Evolutionary conservation across 2,797 vertebrate genomes (phyloP).

Genomic region (Acipenser transmontanus): DNA sequence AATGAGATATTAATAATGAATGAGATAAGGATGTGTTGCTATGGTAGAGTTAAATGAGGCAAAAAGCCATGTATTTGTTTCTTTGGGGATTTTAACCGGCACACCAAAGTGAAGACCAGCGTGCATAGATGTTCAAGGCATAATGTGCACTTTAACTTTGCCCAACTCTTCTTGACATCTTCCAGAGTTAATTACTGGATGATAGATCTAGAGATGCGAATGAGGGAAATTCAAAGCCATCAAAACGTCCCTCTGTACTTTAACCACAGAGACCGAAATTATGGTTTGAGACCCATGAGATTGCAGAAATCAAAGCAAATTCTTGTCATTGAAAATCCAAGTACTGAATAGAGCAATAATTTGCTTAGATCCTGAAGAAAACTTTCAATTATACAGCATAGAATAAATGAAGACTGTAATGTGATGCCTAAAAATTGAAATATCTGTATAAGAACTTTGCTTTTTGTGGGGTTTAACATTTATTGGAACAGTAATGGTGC

Average conservation of each 20-base stretch:
- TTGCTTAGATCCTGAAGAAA: neutral
- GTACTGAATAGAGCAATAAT: neutral
- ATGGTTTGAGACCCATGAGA: neutral
- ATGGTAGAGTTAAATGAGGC: neutral
- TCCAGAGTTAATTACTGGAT: neutral
- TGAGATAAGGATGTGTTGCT: too few relatives aligned
- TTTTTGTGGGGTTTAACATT: too few relatives aligned
- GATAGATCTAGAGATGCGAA: neutral
- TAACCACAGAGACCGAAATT: neutral
- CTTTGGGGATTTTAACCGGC: neutral
- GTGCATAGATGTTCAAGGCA: neutral
- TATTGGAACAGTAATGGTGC: too few relatives aligned
- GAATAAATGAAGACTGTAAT: too few relatives aligned
- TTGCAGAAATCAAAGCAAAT: neutral
- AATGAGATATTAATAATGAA: too few relatives aligned
- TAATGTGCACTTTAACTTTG: neutral
- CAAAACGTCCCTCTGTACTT: neutral
- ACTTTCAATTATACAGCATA: conserved; percentile 7
- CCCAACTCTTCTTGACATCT: too few relatives aligned
- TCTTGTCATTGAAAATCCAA: neutral
- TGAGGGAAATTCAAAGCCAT: neutral
- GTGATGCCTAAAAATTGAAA: too few relatives aligned
- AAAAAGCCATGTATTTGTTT: neutral
- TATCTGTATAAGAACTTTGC: too few relatives aligned
- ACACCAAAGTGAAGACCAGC: neutral